Base-by-base conservation (phyloP, 2,113 vertebrate species). In the Kryptolebias marmoratus region DNA sequence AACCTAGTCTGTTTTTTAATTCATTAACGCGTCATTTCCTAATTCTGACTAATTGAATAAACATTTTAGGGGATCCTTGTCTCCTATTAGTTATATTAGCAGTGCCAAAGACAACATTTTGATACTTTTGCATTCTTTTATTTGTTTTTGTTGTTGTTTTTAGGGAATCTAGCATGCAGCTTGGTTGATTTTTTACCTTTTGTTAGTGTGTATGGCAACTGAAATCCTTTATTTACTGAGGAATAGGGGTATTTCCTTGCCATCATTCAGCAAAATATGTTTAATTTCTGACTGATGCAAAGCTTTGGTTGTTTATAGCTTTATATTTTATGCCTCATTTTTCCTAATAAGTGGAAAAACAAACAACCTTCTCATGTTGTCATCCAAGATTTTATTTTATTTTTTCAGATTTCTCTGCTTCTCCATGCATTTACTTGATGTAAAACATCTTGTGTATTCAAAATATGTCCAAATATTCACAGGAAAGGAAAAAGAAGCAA, bases 221-320 rank as follows among this genome's bases (percentile, higher is more conserved):
- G 83, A 84, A 89, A 85, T 81, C 86, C 77, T n/a, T 87, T 87
- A 81, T 88, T 88, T 90, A 88, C 83, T 79, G 80, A 76, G 80
- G 78, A 81, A 6, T 79, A 55, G 83, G 74, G 76, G 75, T 67
- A 73, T 74, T 2, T 57, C 65, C 80, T 86, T 78, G 83, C 85
- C 82, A 86, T 82, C 69, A 71, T 81, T 79, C 54, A 75, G 6
- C 71, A 73, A 64, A 79, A 64, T 72, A 78, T 77, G 77, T 71
- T 72, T 75, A 73, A 76, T 80, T 75, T 79, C 75, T 80, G 62
- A 82, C 77, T 22, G 48, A 70, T 64, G 74, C 74, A 84, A 70
- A 74, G 64, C 68, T 81, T 68, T 73, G 18, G 52, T 84, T 74
- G 67, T 87, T 85, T 87, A 85, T 85, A 61, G 75, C 69, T 32